A percentile compares a stretch with the other conserved stretches of the same genome.
phyloP scores from a whole-genome alignment of 2,888 invertebrate genomes.

The Eupithecia exiguata region DNA sequence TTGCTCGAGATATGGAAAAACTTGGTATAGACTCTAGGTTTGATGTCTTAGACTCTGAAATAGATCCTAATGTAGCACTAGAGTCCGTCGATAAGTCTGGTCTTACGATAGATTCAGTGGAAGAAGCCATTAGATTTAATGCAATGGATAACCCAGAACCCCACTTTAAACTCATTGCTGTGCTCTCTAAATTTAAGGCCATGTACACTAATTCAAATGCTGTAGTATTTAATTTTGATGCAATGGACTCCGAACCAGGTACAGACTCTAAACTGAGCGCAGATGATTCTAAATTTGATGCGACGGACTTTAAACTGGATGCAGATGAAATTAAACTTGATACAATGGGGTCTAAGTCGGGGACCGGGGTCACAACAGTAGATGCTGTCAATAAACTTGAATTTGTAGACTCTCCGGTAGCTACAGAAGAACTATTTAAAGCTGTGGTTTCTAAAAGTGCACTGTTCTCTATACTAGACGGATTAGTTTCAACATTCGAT shows the following conservation, averaged over 20 bases:
- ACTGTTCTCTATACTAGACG: not conserved
- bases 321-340: constrained; percentile 3
- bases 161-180: not conserved
- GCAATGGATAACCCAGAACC: not conserved
- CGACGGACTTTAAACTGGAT: not conserved
- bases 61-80: not conserved
- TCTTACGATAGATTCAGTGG: not conserved
- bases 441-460: not conserved
- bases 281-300: not conserved
- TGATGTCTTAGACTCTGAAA: not conserved
- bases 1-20: not conserved
- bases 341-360: not conserved
- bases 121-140: not conserved
- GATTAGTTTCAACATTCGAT: not conserved
- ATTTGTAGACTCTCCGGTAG: not conserved
- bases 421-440: not conserved
- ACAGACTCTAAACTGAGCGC: not conserved
- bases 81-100: not conserved
- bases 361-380: not conserved
- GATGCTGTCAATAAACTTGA: not conserved
- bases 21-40: not conserved
- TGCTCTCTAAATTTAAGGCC: not conserved
- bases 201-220: not conserved
- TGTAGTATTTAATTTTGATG: not conserved
- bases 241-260: not conserved